phyloP scores from a whole-genome alignment of 1,140 invertebrate genomes.

The Hyphantria cunea region DNA sequence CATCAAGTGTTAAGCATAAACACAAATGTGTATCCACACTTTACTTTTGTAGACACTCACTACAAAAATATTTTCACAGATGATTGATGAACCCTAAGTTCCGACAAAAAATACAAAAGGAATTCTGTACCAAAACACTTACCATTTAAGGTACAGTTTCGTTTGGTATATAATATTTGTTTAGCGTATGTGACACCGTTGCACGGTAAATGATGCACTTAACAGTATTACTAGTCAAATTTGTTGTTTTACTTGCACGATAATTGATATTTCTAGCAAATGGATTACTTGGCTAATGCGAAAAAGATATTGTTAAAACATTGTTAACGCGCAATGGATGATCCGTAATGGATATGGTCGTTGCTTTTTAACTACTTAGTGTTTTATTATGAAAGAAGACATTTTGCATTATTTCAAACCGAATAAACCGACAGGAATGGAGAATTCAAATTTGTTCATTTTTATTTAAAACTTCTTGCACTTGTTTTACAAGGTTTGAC shows the following conservation, averaged over 20 bases:
- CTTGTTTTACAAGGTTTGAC: no score
- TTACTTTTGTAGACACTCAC: neutral
- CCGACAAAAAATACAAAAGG: neutral
- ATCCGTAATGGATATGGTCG: constrained; percentile 5
- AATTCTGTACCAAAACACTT: neutral
- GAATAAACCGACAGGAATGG: no score
- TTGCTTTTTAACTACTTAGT: constrained; percentile 5
- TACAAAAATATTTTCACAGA: constrained; percentile 10
- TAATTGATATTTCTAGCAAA: constrained; percentile 30
- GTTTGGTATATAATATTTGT: neutral
- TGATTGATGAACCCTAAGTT: constrained; percentile 38
- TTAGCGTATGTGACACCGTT: constrained; percentile 29
- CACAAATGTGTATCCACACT: no score
- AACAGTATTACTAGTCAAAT: constrained; percentile 39
- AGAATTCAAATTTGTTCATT: no score
- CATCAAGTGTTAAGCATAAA: no score
- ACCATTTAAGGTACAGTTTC: constrained; percentile 1
- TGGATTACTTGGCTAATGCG: constrained; percentile 37
- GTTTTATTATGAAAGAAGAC: constrained; percentile 10
- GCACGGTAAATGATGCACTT: constrained; percentile 48
- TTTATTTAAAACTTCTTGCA: no score
- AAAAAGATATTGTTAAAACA: constrained; percentile 30
- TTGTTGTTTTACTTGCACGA: constrained; percentile 23
- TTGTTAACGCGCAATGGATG: constrained; percentile 13
- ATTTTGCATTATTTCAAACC: no score